Base-by-base conservation (phyloP, 2,888 invertebrate genomes). In the Callimorpha dominula region DNA sequence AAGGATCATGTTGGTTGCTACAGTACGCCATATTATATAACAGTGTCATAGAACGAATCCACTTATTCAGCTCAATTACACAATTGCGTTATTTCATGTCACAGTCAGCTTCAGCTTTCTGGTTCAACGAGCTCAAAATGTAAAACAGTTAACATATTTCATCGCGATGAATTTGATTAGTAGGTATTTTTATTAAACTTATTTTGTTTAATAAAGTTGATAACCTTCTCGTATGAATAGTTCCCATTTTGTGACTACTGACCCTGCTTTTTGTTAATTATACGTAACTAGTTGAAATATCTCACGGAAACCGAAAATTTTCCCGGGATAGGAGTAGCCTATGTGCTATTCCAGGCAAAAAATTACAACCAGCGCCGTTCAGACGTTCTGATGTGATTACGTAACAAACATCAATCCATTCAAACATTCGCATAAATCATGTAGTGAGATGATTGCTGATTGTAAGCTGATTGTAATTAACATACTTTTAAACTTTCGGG, bases 71-170 rank as follows among this genome's bases (percentile, higher is more conserved):
- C 73, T 74, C 73, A 77, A 78, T 81, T 83, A 78, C 75, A 60
- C 54, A 66, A 64, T 65, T 46, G 63, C 65, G 73, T 74, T 73
- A 77, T 81, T 75, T 74, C 67, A 66, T 65, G 81, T 77, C 73
- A 73, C 68, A 68, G 68, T 72, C 79, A 77, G 81, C 70, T 46
- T 72, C 79, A 77, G 81, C 70, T 46, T 72, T 79, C 42, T 66
- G 71, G 75, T 72, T 71, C 68, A 81, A 77, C 49, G 79, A 65
- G 75, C 70, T 72, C 67, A 62, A 74, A 78, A 77, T 72, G 75
- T 75, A 67, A 77, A 83, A 78, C 78, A 81, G 77, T 81, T 75
- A 83, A 80, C 83, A 80, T 82, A 81, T 76, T 81, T 82, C 78
- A 81, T 82, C 69, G 69, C 76, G 72, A 73, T 82, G 74, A 76